Evolutionary conservation across 2,888 invertebrate genomes (phyloP).

Genomic region (Antheraea yamamai): DNA sequence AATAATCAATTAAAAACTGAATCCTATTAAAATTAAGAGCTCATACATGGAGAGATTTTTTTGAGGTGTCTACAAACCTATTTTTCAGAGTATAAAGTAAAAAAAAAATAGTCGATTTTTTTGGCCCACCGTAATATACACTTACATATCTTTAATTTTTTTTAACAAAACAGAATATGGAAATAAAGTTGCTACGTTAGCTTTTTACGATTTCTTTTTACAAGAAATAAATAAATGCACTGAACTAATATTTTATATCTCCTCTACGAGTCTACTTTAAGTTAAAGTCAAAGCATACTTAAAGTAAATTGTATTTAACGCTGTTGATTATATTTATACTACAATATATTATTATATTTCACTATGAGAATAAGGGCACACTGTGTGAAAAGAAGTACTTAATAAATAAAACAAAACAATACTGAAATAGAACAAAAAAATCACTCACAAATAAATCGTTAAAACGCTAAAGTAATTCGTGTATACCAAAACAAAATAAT

Average conservation of each 20-base stretch:
- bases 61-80: no score
- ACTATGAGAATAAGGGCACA: conserved; percentile 76
- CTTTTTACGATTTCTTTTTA: conserved; percentile 14
- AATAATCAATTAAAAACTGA: no score
- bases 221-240: conserved; percentile 40
- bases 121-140: no score
- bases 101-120: no score
- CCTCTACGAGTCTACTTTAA: conserved; percentile 70
- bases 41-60: no score
- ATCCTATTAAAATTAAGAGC: no score
- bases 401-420: conserved; percentile 43
- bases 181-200: neutral
- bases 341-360: conserved; percentile 57
- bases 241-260: conserved; percentile 57
- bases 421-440: conserved; percentile 69
- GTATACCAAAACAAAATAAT: conserved; percentile 66
- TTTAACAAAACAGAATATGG: neutral
- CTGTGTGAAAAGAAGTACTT: conserved; percentile 60
- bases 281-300: conserved; percentile 72
- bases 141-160: neutral
- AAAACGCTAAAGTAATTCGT: conserved; percentile 68
- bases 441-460: conserved; percentile 63
- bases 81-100: no score
- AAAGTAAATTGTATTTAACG: conserved; percentile 72
- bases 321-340: conserved; percentile 67